phyloP scores from a whole-genome alignment of 2,113 vertebrate genomes.

The Aldabrachelys gigantea region DNA sequence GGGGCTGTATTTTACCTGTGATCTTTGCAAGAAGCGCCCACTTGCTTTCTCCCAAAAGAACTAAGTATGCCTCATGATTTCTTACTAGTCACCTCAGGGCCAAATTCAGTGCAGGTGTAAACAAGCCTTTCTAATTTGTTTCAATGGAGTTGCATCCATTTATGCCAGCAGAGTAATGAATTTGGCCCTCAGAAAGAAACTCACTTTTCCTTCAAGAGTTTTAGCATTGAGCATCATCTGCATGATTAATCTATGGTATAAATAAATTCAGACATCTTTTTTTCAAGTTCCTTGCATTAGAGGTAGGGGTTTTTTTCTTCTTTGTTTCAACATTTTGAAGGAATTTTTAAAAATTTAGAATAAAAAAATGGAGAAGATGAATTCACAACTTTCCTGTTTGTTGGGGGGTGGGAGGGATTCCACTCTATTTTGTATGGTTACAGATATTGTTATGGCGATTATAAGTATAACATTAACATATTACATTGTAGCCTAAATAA shows the following conservation, averaged over 20 bases:
- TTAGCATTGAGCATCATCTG: neutral
- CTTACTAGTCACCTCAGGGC: neutral
- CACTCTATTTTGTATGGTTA: neutral
- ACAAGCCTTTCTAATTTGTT: neutral
- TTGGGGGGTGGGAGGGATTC: neutral
- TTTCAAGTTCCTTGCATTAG: neutral
- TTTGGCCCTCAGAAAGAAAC: neutral
- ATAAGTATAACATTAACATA: neutral
- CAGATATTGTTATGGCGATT: neutral
- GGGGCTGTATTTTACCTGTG: neutral
- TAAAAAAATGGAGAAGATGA: conserved; percentile 10
- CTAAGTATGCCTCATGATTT: neutral
- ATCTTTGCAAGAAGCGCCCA: neutral
- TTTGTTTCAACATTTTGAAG: neutral
- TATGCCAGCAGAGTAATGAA: neutral
- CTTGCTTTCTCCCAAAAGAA: neutral
- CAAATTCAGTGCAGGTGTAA: conserved; percentile 18
- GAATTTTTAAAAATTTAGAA: conserved; percentile 38
- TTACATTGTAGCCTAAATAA: neutral
- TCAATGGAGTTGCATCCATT: neutral
- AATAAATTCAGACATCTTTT: neutral
- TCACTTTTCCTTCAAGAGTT: neutral
- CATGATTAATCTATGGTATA: neutral
- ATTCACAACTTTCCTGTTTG: conserved; percentile 11
- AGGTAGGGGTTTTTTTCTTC: neutral